Evolutionary conservation across 2,888 invertebrate genomes (phyloP), one percentile per base, ranked within the genome.

Genomic region (Steromphala cineraria): DNA sequence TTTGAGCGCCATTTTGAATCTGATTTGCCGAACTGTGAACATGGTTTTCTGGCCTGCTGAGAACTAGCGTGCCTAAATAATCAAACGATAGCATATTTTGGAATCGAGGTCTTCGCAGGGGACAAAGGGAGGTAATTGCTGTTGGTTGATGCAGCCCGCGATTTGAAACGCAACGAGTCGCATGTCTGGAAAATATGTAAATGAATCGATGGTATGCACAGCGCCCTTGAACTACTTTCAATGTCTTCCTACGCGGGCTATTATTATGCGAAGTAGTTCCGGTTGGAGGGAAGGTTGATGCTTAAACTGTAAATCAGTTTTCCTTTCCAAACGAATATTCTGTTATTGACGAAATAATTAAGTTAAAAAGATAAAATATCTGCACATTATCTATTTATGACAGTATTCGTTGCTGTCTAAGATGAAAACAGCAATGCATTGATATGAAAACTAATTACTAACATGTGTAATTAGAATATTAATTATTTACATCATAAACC

Each of bases 121-220:
- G 28, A n/a, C 62, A 62, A 62, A 62, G 62, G 62, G 62, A 28
- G 28, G 24, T 62, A 62, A 62, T n/a, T 10, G 62, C 15, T 62
- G 28, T 13, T n/a, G 13, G 24, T 10, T 28, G 7, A 17, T 15
- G 62, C 62, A 24, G 24, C 24, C 28, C 24, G 24, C 28, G 62
- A n/a, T 28, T 62, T 28, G 24, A 62, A 62, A 62, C 62, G 62
- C 28, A 62, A 62, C 62, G 62, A 62, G 62, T 62, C 62, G 62
- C 62, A 62, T 62, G 62, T 62, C 62, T 62, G 62, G 62, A 62
- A 62, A 62, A 62, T 62, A 62, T 62, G 62, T 28, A 62, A 62
- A 62, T 62, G 62, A 62, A 8, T 13, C 24, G 62, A 62, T 28
- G 62, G 62, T 62, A 62, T 62, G 62, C 62, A 62, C 62, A 24